These are phyloP conservation scores for Omphaloscelis lunosa DNA, from an alignment of 2,888 invertebrate genomes.

Conservation along the genomic window DNA sequence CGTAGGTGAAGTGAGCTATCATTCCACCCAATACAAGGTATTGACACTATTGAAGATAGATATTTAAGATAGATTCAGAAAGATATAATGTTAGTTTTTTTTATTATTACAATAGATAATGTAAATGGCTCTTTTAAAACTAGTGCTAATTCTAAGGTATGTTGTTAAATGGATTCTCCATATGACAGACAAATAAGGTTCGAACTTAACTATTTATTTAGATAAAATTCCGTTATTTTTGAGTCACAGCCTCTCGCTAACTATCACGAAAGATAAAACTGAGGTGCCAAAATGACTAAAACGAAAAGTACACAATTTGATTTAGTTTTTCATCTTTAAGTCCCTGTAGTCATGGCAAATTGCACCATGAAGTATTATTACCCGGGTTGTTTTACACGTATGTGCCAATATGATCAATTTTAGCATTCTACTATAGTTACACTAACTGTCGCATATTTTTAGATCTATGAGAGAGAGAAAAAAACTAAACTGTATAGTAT, in stretches of 20 bases:
- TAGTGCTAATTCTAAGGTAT: constrained; percentile 25
- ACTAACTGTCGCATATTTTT: background rate
- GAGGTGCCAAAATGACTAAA: constrained; percentile 41
- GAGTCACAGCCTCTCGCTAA: constrained; percentile 57
- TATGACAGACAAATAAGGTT: constrained; percentile 35
- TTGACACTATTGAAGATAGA: too few species aligned
- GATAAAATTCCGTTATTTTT: constrained; percentile 51
- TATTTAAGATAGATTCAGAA: too few species aligned
- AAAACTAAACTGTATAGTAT: background rate
- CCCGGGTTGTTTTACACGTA: background rate
- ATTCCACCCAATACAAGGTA: background rate
- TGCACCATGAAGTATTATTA: background rate
- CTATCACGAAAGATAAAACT: constrained; percentile 45
- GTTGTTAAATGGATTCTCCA: constrained; percentile 32
- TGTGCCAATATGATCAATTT: background rate
- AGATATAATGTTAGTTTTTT: background rate
- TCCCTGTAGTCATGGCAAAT: constrained; percentile 16
- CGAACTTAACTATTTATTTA: constrained; percentile 32
- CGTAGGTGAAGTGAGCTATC: background rate
- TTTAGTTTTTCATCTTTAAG: constrained; percentile 9
- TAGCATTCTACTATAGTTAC: background rate
- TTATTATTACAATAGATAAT: background rate
- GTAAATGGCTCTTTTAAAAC: background rate
- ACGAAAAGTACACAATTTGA: constrained; percentile 28
- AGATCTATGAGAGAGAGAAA: background rate